phyloP scores from a whole-genome alignment of 2,888 invertebrate species.

The Phaedon cochleariae region DNA sequence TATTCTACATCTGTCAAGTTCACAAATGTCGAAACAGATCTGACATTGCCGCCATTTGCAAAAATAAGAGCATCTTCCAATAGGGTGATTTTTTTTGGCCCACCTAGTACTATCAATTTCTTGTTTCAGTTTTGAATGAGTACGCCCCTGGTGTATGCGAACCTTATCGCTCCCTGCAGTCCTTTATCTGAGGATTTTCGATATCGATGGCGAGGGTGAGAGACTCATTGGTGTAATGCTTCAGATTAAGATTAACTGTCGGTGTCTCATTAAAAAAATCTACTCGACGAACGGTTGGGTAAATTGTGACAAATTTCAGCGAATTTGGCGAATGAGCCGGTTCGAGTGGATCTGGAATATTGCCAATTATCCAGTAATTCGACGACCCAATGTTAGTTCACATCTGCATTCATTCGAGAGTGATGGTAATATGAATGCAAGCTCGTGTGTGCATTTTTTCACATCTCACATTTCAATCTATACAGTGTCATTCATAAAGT shows the following conservation, averaged over 20 bases:
- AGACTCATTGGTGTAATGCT: conserved; percentile 13
- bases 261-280: conserved; percentile 19
- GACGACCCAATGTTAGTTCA: conserved; percentile 6
- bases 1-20: too few species aligned
- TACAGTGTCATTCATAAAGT: too few species aligned
- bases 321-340: conserved; percentile 2
- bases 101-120: too few species aligned
- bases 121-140: too few species aligned
- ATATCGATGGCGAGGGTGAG: conserved; percentile 34
- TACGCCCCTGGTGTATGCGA: not conserved
- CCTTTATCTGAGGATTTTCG: conserved; percentile 30
- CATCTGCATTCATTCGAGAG: not conserved
- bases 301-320: conserved; percentile 19
- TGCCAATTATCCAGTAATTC: conserved; percentile 18
- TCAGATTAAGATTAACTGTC: conserved; percentile 18
- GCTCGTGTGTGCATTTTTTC: not conserved
- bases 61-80: too few species aligned
- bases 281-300: conserved; percentile 1
- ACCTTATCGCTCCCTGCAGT: not conserved
- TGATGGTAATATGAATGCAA: not conserved
- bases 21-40: too few species aligned
- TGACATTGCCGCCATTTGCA: too few species aligned
- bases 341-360: not conserved
- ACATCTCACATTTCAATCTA: too few species aligned
- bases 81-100: too few species aligned